These are phyloP conservation scores for Coranthus polyacanthus DNA, from an alignment of 2,797 vertebrate species.

Conservation along the genomic window DNA sequence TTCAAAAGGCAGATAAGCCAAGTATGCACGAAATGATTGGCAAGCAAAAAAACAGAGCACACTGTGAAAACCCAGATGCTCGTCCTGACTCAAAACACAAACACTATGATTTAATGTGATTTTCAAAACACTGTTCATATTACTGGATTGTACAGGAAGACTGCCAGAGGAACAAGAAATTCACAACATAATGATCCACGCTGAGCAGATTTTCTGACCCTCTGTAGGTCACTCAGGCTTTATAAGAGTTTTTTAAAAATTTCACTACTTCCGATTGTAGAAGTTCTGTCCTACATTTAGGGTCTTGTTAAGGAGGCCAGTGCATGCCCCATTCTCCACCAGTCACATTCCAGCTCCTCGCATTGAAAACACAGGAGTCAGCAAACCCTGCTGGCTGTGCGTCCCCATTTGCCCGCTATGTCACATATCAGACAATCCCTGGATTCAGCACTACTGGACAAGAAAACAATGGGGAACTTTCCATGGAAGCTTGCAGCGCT, in stretches of 20 bases:
- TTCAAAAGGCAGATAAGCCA: conserved; percentile 44
- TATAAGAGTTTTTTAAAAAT: not conserved
- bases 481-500: conserved; percentile 72
- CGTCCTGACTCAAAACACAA: conserved; percentile 22
- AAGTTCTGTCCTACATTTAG: conserved; percentile 34
- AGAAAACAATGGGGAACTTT: conserved; percentile 85
- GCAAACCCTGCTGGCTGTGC: conserved; percentile 68
- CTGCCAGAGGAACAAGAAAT: not conserved
- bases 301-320: conserved; percentile 39
- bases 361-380: conserved; percentile 70
- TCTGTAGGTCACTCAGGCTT: not conserved
- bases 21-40: conserved; percentile 52
- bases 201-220: not conserved
- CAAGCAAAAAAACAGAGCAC: conserved; percentile 52
- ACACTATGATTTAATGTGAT: not conserved
- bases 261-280: conserved; percentile 2
- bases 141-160: too few relatives aligned
- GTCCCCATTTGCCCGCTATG: conserved; percentile 70
- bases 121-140: conserved; percentile 23
- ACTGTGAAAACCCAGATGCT: conserved; percentile 26
- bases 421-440: conserved; percentile 80
- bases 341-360: conserved; percentile 73
- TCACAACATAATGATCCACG: not conserved
- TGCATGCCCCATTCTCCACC: conserved; percentile 25
- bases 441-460: conserved; percentile 81